Percentiles rank a stretch among this genome's conserved stretches.
These are phyloP conservation scores for Embidobia sp. DNA, from an alignment of 2,888 invertebrate genomes.

Conservation along the genomic window DNA sequence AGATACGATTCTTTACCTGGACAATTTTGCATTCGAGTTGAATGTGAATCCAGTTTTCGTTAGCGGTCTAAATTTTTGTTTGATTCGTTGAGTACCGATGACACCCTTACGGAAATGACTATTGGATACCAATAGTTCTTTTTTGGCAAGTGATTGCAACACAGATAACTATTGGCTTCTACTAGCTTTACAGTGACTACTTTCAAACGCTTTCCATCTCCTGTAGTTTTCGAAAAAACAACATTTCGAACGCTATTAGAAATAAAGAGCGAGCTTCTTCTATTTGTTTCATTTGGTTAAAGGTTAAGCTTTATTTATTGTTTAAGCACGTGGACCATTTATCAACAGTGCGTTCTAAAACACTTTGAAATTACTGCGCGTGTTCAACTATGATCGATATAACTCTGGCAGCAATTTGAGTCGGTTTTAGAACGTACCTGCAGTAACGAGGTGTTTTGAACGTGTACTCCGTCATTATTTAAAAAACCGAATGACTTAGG, in stretches of 20 bases:
- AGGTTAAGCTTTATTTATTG: neutral
- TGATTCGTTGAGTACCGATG: conserved; percentile 6
- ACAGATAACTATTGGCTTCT: conserved; percentile 34
- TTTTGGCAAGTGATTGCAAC: neutral
- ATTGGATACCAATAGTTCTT: conserved; percentile 45
- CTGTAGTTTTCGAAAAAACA: conserved; percentile 11
- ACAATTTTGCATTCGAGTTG: conserved; percentile 21
- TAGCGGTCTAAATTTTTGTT: neutral
- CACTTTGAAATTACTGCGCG: neutral
- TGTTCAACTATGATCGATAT: too few relatives aligned
- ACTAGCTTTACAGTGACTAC: conserved; percentile 39
- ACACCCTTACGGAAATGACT: conserved; percentile 42
- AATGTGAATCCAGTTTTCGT: conserved; percentile 5
- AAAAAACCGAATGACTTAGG: too few relatives aligned
- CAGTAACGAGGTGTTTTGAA: too few relatives aligned
- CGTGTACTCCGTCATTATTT: too few relatives aligned
- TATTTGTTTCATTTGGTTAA: neutral
- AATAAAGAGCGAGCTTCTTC: conserved; percentile 19
- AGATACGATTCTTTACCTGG: conserved; percentile 4
- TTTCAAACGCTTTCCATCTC: conserved; percentile 23
- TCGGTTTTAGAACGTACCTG: too few relatives aligned
- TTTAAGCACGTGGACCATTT: neutral
- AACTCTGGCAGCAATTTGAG: too few relatives aligned
- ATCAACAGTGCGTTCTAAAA: too few relatives aligned
- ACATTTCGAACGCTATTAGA: conserved; percentile 26